Evolutionary conservation across 2,888 invertebrate genomes (phyloP).

Genomic region (Augiades crinisus): DNA sequence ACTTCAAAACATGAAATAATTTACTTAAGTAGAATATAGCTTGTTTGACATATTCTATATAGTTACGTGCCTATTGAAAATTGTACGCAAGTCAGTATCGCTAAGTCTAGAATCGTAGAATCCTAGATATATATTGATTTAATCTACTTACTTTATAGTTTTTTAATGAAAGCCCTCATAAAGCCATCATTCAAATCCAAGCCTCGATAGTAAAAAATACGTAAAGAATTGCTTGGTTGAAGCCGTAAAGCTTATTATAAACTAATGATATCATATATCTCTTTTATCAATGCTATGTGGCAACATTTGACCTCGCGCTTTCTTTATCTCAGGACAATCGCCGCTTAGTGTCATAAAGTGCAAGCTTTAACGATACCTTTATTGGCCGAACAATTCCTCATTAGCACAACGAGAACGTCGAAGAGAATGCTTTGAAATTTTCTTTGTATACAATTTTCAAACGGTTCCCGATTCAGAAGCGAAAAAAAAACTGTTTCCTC

Average conservation of each 20-base stretch:
- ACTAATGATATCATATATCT: conserved; percentile 4
- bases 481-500: conserved; percentile 29
- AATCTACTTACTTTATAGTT: no score
- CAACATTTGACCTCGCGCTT: conserved; percentile 11
- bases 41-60: no score
- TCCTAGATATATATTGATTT: no score
- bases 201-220: no score
- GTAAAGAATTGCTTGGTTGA: neutral
- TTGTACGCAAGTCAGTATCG: no score
- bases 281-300: neutral
- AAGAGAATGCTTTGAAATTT: conserved; percentile 18
- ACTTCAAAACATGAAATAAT: no score
- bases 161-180: no score
- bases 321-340: conserved; percentile 11
- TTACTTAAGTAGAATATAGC: no score
- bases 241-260: neutral
- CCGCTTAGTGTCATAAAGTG: conserved; percentile 12
- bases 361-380: conserved; percentile 15
- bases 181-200: no score
- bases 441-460: conserved; percentile 27
- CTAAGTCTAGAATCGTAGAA: no score
- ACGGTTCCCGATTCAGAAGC: conserved; percentile 28
- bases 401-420: conserved; percentile 17
- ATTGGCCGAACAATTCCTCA: conserved; percentile 18
- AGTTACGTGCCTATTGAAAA: no score